These are phyloP conservation scores for Linhomoeus sp. DNA, from an alignment of 2,888 invertebrate species.

Conservation along the genomic window DNA sequence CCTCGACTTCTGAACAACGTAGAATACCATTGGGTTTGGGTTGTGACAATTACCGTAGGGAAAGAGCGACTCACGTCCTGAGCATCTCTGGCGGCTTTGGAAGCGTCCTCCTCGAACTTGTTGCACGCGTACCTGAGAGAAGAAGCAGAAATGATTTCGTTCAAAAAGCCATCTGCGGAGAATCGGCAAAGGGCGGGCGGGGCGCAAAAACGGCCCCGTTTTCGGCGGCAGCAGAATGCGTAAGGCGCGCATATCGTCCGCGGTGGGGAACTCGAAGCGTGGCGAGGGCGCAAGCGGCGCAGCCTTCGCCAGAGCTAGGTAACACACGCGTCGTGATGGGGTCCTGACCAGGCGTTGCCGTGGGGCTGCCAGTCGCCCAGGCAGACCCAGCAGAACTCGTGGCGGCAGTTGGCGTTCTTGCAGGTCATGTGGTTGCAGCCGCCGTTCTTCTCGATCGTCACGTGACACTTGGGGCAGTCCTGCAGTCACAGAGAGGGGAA, in stretches of 20 bases:
- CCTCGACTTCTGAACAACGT: conserved; percentile 44
- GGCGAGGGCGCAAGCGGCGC: no score
- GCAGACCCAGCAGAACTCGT: conserved; percentile 98
- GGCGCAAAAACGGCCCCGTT: no score
- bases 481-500: no score
- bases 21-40: no score
- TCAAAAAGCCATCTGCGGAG: no score
- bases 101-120: conserved; percentile 69
- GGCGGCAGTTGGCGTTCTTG: conserved; percentile 90
- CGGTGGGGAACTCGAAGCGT: no score
- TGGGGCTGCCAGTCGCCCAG: conserved; percentile 97
- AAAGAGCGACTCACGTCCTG: conserved; percentile 44
- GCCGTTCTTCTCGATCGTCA: conserved; percentile 53
- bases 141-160: background rate
- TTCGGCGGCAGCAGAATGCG: no score
- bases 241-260: no score
- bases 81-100: conserved; percentile 81
- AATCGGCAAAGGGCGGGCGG: no score
- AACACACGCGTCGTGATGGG: no score
- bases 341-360: conserved; percentile 92
- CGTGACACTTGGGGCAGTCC: conserved; percentile 93
- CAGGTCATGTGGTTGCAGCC: conserved; percentile 99
- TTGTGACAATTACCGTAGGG: no score
- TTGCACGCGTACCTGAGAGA: background rate
- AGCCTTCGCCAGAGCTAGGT: no score